phyloP scores from a whole-genome alignment of 2,113 vertebrate genomes.

The Hippocampus mohnikei region DNA sequence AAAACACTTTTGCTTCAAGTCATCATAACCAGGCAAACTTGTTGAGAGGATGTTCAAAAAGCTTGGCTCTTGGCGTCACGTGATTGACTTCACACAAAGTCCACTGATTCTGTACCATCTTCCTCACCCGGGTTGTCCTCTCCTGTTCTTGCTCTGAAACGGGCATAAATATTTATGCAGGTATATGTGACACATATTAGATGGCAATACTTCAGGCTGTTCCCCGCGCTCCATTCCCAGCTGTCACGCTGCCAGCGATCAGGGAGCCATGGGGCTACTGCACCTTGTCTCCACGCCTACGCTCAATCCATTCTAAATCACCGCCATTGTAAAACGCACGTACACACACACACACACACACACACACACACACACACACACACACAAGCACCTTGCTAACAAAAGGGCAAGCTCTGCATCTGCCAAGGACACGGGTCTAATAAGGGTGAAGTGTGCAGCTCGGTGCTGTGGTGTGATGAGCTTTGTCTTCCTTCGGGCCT shows the following conservation, averaged over 20 bases:
- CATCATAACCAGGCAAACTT: not conserved
- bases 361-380: constrained; percentile 29
- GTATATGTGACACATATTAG: constrained; percentile 75
- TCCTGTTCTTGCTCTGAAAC: constrained; percentile 49
- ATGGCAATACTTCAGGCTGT: constrained; percentile 73
- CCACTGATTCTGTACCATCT: constrained; percentile 45
- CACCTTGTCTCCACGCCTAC: constrained; percentile 75
- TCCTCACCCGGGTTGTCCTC: constrained; percentile 18
- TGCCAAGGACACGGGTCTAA: constrained; percentile 76
- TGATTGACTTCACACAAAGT: constrained; percentile 59
- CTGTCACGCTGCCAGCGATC: constrained; percentile 75
- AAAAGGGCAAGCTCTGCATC: constrained; percentile 75
- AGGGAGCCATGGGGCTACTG: constrained; percentile 70
- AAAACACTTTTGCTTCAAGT: not conserved
- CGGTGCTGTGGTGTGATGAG: constrained; percentile 55
- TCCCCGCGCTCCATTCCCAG: constrained; percentile 73
- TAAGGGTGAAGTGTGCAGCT: constrained; percentile 69
- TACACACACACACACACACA: constrained; percentile 40
- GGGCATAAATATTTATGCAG: constrained; percentile 78
- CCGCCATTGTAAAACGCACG: constrained; percentile 67
- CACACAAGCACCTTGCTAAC: constrained; percentile 54
- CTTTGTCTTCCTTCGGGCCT: constrained; percentile 45
- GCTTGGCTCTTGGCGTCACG: constrained; percentile 43
- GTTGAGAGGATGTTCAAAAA: constrained; percentile 5
- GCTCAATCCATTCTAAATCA: constrained; percentile 76